Percentiles rank a stretch among this genome's conserved stretches.
These are phyloP conservation scores for Phymastichus coffea DNA, from an alignment of 1,140 invertebrate species.

Conservation along the genomic window DNA sequence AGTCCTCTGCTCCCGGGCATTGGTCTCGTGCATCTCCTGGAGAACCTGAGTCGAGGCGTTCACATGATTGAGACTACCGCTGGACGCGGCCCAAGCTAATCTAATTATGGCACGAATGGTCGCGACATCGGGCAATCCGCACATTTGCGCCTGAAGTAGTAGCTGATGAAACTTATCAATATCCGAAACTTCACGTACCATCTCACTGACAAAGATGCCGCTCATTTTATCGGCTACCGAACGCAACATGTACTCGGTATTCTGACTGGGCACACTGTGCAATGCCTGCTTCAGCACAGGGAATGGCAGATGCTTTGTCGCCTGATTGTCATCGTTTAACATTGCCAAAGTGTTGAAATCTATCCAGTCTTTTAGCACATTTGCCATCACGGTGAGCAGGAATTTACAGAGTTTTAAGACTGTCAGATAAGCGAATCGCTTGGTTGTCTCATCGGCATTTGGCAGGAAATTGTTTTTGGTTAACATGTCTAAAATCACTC, in stretches of 20 bases:
- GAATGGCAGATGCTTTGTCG: conserved; percentile 51
- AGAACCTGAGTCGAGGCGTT: conserved; percentile 68
- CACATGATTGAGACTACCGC: conserved; percentile 67
- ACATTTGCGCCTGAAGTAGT: conserved; percentile 61
- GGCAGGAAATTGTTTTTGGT: conserved; percentile 86
- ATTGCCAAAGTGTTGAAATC: conserved; percentile 43
- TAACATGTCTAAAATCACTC: conserved; percentile 79
- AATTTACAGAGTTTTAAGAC: conserved; percentile 88
- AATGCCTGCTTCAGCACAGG: conserved; percentile 71
- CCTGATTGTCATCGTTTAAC: conserved; percentile 48
- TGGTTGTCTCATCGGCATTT: conserved; percentile 77
- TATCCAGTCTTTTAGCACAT: conserved; percentile 67
- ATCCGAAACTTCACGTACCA: conserved; percentile 53
- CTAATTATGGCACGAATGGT: conserved; percentile 72
- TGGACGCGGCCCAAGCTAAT: conserved; percentile 77
- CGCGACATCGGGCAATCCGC: conserved; percentile 66
- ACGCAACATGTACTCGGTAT: conserved; percentile 68
- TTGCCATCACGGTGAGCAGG: conserved; percentile 82
- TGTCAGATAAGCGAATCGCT: conserved; percentile 82
- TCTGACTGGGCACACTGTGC: conserved; percentile 68
- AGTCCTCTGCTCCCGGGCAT: conserved; percentile 53
- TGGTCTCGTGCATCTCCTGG: conserved; percentile 59
- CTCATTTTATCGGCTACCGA: conserved; percentile 76
- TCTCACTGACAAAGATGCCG: conserved; percentile 66
- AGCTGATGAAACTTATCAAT: conserved; percentile 56